phyloP scores from a whole-genome alignment of 2,113 vertebrate genomes.

The Pterocles gutturalis region DNA sequence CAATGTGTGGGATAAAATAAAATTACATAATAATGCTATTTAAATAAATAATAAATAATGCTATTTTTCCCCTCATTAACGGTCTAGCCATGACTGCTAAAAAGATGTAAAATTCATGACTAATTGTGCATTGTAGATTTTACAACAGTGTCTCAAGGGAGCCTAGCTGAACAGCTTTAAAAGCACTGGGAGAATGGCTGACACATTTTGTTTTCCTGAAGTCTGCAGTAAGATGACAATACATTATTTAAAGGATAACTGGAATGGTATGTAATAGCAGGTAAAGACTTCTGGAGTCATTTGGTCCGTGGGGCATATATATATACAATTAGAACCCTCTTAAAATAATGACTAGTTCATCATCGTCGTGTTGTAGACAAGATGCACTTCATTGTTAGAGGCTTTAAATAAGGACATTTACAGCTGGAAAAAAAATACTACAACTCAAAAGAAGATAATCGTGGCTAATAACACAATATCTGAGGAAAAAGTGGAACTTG shows the following conservation, averaged over 20 bases:
- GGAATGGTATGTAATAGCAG: neutral
- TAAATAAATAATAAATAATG: too few species aligned
- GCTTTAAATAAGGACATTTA: neutral
- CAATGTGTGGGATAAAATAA: neutral
- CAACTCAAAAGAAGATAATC: neutral
- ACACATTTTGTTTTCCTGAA: conserved; percentile 37
- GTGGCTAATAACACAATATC: neutral
- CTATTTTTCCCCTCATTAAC: conserved; percentile 22
- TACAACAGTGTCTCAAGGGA: neutral
- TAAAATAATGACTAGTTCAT: neutral
- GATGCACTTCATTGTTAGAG: neutral
- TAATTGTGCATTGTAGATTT: conserved; percentile 22
- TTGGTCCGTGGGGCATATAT: neutral
- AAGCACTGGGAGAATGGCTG: neutral
- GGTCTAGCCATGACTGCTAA: neutral
- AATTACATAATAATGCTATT: neutral
- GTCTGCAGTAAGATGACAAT: conserved; percentile 25
- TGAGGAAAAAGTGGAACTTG: neutral
- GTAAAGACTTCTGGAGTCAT: neutral
- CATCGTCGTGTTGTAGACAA: neutral
- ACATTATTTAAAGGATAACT: conserved; percentile 32
- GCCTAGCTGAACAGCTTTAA: neutral
- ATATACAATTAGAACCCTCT: neutral
- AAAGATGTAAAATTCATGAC: conserved; percentile 27
- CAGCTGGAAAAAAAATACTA: neutral